Percentiles rank a stretch among this genome's conserved stretches.
Evolutionary conservation across 2,113 vertebrate species (phyloP).

Genomic region (Bufo gargarizans): DNA sequence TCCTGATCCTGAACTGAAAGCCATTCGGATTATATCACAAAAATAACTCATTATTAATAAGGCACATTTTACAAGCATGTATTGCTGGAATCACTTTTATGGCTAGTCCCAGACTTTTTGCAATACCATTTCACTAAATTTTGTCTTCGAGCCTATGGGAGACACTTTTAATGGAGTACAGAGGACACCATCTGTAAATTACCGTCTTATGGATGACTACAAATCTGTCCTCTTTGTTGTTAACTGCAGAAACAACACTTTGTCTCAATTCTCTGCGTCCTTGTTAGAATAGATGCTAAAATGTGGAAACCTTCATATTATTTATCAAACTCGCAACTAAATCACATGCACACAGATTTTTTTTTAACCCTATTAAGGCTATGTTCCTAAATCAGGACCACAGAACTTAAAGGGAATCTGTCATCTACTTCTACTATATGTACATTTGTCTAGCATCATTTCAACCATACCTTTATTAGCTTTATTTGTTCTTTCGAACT

Average conservation of each 20-base stretch:
- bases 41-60: constrained; percentile 58
- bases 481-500: too few species aligned
- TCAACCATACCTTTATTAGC: too few species aligned
- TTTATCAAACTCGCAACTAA: neutral
- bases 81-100: constrained; percentile 51
- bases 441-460: too few species aligned
- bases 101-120: constrained; percentile 51
- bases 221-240: constrained; percentile 53
- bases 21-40: constrained; percentile 44
- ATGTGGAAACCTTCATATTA: constrained; percentile 35
- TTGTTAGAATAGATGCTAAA: constrained; percentile 53
- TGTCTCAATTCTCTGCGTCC: constrained; percentile 53
- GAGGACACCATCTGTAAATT: constrained; percentile 52
- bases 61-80: constrained; percentile 56
- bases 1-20: constrained; percentile 42
- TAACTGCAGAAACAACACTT: constrained; percentile 44
- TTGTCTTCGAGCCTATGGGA: constrained; percentile 49
- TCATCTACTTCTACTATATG: too few species aligned
- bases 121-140: constrained; percentile 55
- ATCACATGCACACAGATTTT: neutral
- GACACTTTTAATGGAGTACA: constrained; percentile 54
- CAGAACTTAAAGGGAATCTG: neutral
- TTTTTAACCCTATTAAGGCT: neutral
- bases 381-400: neutral
- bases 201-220: constrained; percentile 51